phyloP scores from a whole-genome alignment of 2,888 invertebrate species.

The Agapostemon virescens region DNA sequence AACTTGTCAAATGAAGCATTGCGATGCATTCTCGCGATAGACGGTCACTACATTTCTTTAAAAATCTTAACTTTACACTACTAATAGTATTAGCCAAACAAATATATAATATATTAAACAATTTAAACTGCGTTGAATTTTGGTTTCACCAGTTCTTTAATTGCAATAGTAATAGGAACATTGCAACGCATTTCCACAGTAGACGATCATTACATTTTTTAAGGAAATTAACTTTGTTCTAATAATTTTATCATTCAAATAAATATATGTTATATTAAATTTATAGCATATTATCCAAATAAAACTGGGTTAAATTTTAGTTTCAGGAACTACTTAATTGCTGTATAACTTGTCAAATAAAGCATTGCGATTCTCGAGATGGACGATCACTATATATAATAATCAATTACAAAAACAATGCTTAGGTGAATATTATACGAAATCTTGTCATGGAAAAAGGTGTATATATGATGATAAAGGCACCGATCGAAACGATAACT shows the following conservation, averaged over 20 bases:
- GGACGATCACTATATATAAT: neutral
- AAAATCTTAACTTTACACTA: too few relatives aligned
- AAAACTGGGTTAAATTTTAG: neutral
- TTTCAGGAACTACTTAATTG: neutral
- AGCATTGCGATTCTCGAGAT: neutral
- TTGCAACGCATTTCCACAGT: too few relatives aligned
- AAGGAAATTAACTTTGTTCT: too few relatives aligned
- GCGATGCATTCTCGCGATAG: neutral
- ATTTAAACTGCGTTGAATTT: too few relatives aligned
- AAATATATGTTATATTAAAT: too few relatives aligned
- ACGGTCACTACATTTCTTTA: neutral
- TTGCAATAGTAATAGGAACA: too few relatives aligned
- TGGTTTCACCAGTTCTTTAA: too few relatives aligned
- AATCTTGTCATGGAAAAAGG: neutral
- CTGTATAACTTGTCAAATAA: neutral
- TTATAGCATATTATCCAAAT: neutral
- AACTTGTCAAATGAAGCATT: neutral
- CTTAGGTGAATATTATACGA: neutral
- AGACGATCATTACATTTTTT: too few relatives aligned
- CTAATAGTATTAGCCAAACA: too few relatives aligned
- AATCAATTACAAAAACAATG: neutral
- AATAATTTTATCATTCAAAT: too few relatives aligned
- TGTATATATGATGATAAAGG: constrained; percentile 23
- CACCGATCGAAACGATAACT: constrained; percentile 20
- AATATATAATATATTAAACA: too few relatives aligned